Percentiles rank a stretch among this genome's conserved stretches.
Conservation (phyloP, 2,113 vertebrate genomes). For the Leiothrix lutea region DNA sequence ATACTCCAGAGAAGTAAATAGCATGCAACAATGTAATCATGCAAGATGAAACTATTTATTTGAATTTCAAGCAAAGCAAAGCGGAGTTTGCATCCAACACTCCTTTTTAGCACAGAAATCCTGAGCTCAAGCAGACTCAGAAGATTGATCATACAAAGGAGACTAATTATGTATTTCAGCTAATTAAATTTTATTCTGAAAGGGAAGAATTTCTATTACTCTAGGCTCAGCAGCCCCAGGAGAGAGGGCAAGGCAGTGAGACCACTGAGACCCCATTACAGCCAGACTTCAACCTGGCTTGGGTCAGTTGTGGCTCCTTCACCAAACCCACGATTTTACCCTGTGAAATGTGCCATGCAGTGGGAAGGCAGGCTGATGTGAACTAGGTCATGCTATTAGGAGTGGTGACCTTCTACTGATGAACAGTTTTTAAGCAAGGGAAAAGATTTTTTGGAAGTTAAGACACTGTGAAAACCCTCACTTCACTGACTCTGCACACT, state of each 20-base stretch:
- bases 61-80: background rate
- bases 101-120: background rate
- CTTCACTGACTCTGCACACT: background rate
- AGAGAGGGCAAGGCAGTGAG: background rate
- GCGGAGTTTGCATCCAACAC: background rate
- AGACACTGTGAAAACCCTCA: background rate
- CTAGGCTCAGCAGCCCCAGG: background rate
- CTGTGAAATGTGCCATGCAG: background rate
- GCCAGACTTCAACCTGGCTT: background rate
- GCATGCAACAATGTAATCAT: background rate
- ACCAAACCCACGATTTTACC: background rate
- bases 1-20: background rate
- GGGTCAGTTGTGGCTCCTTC: background rate
- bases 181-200: conserved; percentile 3
- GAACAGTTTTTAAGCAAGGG: background rate
- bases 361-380: background rate
- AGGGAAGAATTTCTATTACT: background rate
- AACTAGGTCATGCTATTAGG: background rate
- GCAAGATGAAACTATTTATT: background rate
- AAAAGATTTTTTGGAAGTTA: background rate
- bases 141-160: background rate
- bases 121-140: background rate
- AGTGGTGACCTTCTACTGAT: background rate
- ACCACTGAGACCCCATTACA: background rate
- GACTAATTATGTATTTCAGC: background rate